Evolutionary conservation across 2,888 invertebrate genomes (phyloP).

Genomic region (Eupithecia subfuscata): DNA sequence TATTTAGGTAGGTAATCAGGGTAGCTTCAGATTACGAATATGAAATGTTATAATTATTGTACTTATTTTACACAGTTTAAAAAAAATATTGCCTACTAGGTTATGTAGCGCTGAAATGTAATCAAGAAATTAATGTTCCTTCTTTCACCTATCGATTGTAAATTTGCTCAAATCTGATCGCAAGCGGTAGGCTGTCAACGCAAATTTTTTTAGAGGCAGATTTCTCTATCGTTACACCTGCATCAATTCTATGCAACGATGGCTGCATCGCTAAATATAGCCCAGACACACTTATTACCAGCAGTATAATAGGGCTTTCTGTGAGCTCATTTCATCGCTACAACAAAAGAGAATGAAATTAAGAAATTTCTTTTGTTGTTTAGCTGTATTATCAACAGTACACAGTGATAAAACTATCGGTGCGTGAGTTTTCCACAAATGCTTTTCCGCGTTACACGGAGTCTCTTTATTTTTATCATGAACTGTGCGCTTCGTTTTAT

Average conservation of each 20-base stretch:
- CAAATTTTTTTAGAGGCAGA: neutral
- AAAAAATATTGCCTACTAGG: no score
- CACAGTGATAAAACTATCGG: slow-evolving; percentile 39
- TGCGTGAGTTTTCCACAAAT: slow-evolving; percentile 27
- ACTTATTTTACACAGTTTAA: no score
- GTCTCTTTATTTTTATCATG: neutral
- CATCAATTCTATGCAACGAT: slow-evolving; percentile 29
- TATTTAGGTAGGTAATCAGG: neutral
- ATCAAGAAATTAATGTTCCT: no score
- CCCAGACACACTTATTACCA: slow-evolving; percentile 46
- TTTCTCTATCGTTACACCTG: neutral
- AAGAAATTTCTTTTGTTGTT: slow-evolving; percentile 24
- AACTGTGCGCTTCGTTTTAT: slow-evolving; percentile 11
- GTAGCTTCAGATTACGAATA: no score
- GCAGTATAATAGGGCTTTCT: slow-evolving; percentile 44
- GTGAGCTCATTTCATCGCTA: slow-evolving; percentile 19
- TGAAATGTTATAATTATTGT: no score
- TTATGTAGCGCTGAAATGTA: no score
- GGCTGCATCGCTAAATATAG: slow-evolving; percentile 50
- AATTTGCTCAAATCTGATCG: neutral
- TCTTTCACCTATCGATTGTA: neutral
- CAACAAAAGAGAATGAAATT: slow-evolving; percentile 31
- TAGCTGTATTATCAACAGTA: slow-evolving; percentile 24
- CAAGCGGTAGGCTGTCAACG: neutral
- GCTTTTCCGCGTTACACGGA: neutral